Base-by-base conservation (phyloP, 2,797 vertebrate genomes). In the Euthynnus affinis region DNA sequence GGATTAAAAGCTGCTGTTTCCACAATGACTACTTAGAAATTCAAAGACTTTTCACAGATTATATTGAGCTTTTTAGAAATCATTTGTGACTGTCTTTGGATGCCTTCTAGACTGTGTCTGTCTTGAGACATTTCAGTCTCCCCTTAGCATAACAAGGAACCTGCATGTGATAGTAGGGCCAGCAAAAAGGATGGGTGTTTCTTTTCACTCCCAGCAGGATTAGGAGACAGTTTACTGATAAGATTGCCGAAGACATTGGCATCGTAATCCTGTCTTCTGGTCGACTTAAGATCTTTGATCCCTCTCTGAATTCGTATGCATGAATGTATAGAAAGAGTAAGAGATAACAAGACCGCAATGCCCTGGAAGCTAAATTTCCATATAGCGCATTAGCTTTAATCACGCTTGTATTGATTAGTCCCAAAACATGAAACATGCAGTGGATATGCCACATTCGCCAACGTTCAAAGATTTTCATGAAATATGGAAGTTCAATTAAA, bases 151-250 rank as follows among this genome's bases (percentile, higher is more conserved):
- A 81, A 70, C 59, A 76, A 79, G 72, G 46, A 53, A 3, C 37
- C 9, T n/a, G 25, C 52, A 75, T 79, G 64, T 71, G 74, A 87
- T 74, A 73, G 57, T 27, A 58, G 20, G 53, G 71, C 59, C 20
- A 67, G 23, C 22, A 27, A 58, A 78, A 74, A 34, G 2, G 32
- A 60, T 5, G 63, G 58, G 56, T 61, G 48, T 56, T 71, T 70
- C 64, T 67, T 81, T 87, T 85, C 68, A 66, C 34, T 81, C 48
- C 64, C 71, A 32, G 66, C 15, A 6, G 85, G 81, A 86, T 88
- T 83, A 89, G 62, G 32, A 85, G 83, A 78, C 78, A 83, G 66
- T 87, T 83, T 76, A 82, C 76, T 84, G 89, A 93, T 91, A 87
- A 89, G 70, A 87, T 82, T 89, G 56, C 23, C 34, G 9, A 79